Percentiles rank a stretch among this genome's conserved stretches.
phyloP scores from a whole-genome alignment of 2,888 invertebrate species.

The Torymus auratus region DNA sequence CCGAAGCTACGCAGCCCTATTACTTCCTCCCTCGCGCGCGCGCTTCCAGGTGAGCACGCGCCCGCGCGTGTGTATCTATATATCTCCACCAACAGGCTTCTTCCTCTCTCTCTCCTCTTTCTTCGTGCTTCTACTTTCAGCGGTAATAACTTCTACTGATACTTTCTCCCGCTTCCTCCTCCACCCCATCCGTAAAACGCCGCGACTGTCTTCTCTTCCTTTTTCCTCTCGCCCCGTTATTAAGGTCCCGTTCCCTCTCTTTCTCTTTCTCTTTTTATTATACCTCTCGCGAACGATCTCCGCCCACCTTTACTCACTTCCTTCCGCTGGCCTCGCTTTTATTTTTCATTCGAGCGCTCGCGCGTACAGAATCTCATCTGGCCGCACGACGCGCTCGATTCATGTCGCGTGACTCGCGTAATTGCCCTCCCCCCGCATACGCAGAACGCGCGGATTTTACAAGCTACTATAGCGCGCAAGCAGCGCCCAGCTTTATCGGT shows the following conservation, averaged over 20 bases:
- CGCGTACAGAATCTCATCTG: constrained; percentile 16
- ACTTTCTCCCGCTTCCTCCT: neutral
- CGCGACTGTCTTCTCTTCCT: neutral
- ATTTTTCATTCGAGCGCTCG: constrained; percentile 26
- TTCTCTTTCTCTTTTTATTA: neutral
- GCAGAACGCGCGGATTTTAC: constrained; percentile 30
- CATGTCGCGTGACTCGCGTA: constrained; percentile 32
- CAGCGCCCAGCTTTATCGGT: neutral
- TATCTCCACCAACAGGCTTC: neutral
- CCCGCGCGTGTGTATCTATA: no score
- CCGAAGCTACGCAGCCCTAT: constrained; percentile 39
- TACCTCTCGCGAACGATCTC: neutral
- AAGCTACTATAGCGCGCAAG: constrained; percentile 41
- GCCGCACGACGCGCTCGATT: constrained; percentile 5
- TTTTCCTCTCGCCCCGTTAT: neutral
- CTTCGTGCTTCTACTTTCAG: neutral
- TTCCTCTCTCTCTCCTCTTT: constrained; percentile 9
- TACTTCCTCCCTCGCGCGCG: constrained; percentile 41
- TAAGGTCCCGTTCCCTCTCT: neutral
- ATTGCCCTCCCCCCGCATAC: no score
- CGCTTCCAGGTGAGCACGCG: neutral
- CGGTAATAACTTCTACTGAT: constrained; percentile 40
- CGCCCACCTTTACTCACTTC: neutral
- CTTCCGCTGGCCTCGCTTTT: constrained; percentile 12
- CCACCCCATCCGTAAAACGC: neutral